phyloP scores from a whole-genome alignment of 2,113 vertebrate species.

The Acrocephalus kingi region DNA sequence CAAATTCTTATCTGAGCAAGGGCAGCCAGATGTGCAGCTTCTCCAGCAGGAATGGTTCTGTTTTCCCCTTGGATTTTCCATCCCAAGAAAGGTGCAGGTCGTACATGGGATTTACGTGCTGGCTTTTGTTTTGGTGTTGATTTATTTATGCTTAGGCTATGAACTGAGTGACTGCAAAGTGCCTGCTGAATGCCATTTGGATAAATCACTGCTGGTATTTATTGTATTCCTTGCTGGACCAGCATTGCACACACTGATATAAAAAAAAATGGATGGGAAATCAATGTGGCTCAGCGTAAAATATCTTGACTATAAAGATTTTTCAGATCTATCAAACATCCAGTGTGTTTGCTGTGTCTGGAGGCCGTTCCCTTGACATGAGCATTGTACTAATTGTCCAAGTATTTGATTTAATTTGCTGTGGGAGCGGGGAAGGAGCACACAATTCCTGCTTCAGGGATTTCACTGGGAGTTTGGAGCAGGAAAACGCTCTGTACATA shows the following conservation, averaged over 20 bases:
- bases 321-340: slow-evolving; percentile 27
- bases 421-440: neutral
- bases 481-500: neutral
- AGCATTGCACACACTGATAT: slow-evolving; percentile 30
- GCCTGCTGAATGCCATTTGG: slow-evolving; percentile 50
- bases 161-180: slow-evolving; percentile 52
- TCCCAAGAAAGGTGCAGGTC: slow-evolving; percentile 1
- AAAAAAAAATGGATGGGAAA: slow-evolving; percentile 62
- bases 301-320: slow-evolving; percentile 61
- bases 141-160: slow-evolving; percentile 60
- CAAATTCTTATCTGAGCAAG: slow-evolving; percentile 44
- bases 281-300: slow-evolving; percentile 50
- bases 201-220: slow-evolving; percentile 60
- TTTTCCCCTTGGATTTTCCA: neutral
- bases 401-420: slow-evolving; percentile 49
- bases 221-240: slow-evolving; percentile 58
- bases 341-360: neutral
- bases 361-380: slow-evolving; percentile 17
- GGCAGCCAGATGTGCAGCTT: neutral
- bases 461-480: neutral
- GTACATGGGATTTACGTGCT: slow-evolving; percentile 32
- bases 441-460: neutral
- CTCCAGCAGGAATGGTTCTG: neutral
- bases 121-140: slow-evolving; percentile 66
- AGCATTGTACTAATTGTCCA: slow-evolving; percentile 30